A percentile compares a stretch with the other conserved stretches of the same genome.
Evolutionary conservation across 2,888 invertebrate genomes (phyloP).

Genomic region (Hesperia comma): DNA sequence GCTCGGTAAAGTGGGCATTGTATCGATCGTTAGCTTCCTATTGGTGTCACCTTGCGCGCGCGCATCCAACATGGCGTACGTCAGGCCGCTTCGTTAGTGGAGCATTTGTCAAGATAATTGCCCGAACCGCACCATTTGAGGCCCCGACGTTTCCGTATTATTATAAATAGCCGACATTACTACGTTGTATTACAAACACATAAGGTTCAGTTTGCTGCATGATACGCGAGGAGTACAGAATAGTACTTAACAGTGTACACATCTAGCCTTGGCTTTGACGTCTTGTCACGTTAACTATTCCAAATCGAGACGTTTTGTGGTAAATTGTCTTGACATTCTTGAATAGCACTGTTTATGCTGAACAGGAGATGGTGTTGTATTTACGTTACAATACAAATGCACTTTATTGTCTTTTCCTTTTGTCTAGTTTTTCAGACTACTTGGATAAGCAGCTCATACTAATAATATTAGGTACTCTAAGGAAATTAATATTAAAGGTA

Average conservation of each 20-base stretch:
- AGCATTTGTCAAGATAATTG: slow-evolving; percentile 80
- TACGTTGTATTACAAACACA: slow-evolving; percentile 21
- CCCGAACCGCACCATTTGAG: slow-evolving; percentile 65
- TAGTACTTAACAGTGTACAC: slow-evolving; percentile 24
- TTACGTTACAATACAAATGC: slow-evolving; percentile 8
- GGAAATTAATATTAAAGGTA: too few relatives aligned
- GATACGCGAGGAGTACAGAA: slow-evolving; percentile 8
- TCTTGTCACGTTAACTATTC: slow-evolving; percentile 56
- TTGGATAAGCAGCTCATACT: background rate
- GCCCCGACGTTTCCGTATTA: slow-evolving; percentile 70
- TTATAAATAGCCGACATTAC: slow-evolving; percentile 52
- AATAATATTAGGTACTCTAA: too few relatives aligned
- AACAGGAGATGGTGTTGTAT: slow-evolving; percentile 16
- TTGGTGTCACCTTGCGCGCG: slow-evolving; percentile 63
- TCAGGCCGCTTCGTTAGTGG: slow-evolving; percentile 70
- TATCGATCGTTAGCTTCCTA: slow-evolving; percentile 70
- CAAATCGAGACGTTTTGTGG: slow-evolving; percentile 59
- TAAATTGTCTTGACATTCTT: slow-evolving; percentile 48
- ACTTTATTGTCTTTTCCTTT: background rate
- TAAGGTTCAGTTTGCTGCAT: slow-evolving; percentile 22
- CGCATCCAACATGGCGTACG: slow-evolving; percentile 62
- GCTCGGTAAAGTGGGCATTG: slow-evolving; percentile 54
- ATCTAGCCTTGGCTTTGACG: slow-evolving; percentile 69
- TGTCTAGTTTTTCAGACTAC: background rate
- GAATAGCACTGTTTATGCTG: slow-evolving; percentile 39